Evolutionary conservation across 2,797 vertebrate species (phyloP).

Genomic region (Melanotaenia parkinsoni): DNA sequence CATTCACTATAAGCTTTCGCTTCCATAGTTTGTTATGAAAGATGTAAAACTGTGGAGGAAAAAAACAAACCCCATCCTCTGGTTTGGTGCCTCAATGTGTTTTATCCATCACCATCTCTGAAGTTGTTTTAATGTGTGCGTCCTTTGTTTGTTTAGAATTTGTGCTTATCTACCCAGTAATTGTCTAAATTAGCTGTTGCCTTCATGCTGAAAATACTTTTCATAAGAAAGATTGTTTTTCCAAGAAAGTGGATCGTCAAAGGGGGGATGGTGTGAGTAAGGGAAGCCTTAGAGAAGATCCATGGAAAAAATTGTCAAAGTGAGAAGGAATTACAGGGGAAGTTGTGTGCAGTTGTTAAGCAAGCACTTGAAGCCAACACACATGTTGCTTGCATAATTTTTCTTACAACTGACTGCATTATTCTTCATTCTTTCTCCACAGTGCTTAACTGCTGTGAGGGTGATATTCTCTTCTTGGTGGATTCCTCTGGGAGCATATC

Average conservation of each 20-base stretch:
- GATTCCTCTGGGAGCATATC: conserved; percentile 96
- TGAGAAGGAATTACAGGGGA: conserved; percentile 29
- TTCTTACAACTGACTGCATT: background rate
- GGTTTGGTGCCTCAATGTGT: conserved; percentile 19
- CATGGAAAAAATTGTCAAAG: conserved; percentile 50
- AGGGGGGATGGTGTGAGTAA: conserved; percentile 33
- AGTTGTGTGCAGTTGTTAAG: background rate
- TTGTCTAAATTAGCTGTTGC: conserved; percentile 35
- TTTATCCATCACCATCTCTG: conserved; percentile 31
- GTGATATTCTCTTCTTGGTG: conserved; percentile 92
- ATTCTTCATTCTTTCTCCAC: conserved; percentile 29
- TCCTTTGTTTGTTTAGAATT: conserved; percentile 50
- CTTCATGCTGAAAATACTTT: conserved; percentile 46
- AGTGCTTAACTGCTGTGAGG: conserved; percentile 86
- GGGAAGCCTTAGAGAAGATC: conserved; percentile 10
- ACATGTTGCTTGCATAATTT: background rate
- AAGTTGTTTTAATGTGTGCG: conserved; percentile 23
- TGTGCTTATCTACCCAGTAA: conserved; percentile 40
- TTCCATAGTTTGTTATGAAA: conserved; percentile 57
- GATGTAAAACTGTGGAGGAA: conserved; percentile 35
- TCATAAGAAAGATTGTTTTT: conserved; percentile 46
- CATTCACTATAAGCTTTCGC: conserved; percentile 26
- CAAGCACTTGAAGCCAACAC: background rate
- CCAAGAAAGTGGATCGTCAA: conserved; percentile 43
- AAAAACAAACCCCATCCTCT: background rate